Conservation (phyloP, 2,888 invertebrate species). For the Hirtodrosophila cameraria region DNA sequence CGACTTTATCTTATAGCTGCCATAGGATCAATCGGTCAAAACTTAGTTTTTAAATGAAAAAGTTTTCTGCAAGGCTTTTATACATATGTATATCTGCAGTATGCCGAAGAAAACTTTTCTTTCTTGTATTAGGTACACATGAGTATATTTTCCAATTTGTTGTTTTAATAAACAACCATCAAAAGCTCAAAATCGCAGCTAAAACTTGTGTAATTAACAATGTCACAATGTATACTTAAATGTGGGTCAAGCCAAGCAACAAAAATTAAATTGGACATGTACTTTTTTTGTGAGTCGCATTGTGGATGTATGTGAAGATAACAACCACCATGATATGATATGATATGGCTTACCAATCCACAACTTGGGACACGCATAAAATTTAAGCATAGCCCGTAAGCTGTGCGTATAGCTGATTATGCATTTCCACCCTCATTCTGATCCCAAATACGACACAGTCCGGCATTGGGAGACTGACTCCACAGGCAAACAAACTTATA, state of each 20-base stretch:
- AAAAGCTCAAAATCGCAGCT: slow-evolving; percentile 1
- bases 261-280: slow-evolving; percentile 53
- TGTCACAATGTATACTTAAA: slow-evolving; percentile 8
- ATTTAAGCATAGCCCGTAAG: slow-evolving; percentile 15
- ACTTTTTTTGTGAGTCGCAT: not conserved
- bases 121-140: too few species aligned
- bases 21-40: too few species aligned
- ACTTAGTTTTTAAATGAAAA: too few species aligned
- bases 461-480: slow-evolving; percentile 10
- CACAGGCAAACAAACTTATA: slow-evolving; percentile 32
- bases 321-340: slow-evolving; percentile 44
- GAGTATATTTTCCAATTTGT: too few species aligned
- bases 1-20: too few species aligned
- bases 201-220: slow-evolving; percentile 3
- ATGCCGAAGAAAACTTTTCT: too few species aligned
- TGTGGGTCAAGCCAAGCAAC: slow-evolving; percentile 61
- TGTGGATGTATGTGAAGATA: not conserved
- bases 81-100: too few species aligned
- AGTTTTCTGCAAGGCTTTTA: too few species aligned
- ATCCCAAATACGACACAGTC: not conserved
- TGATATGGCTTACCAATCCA: slow-evolving; percentile 21
- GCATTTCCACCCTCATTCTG: slow-evolving; percentile 67
- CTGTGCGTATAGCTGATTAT: slow-evolving; percentile 46
- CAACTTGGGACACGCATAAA: slow-evolving; percentile 57
- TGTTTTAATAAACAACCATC: too few species aligned